A percentile compares a stretch with the other conserved stretches of the same genome.
phyloP scores from a whole-genome alignment of 2,113 vertebrate genomes.

The Ictalurus furcatus region DNA sequence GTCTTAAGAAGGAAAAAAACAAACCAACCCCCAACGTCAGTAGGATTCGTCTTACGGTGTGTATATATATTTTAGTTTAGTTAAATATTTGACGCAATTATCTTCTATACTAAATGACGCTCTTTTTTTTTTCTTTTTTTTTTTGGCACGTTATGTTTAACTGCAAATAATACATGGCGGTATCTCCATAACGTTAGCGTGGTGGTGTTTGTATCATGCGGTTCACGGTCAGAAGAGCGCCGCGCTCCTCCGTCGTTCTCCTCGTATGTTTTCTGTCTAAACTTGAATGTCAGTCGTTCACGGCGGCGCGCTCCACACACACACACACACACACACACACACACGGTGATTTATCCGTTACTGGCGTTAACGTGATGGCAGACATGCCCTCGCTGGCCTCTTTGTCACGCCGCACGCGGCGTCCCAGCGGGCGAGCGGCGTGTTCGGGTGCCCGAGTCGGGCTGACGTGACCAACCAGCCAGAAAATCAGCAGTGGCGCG shows the following conservation, averaged over 20 bases:
- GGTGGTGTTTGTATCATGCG: neutral
- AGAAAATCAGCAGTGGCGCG: slow-evolving; percentile 51
- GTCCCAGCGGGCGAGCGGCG: slow-evolving; percentile 24
- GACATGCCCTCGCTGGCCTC: slow-evolving; percentile 35
- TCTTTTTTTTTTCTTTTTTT: too few species aligned
- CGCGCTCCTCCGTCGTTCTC: neutral
- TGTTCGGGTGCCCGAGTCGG: slow-evolving; percentile 42
- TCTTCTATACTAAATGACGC: neutral
- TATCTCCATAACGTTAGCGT: too few species aligned
- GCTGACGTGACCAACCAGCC: slow-evolving; percentile 51
- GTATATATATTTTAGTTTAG: too few species aligned
- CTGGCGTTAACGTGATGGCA: slow-evolving; percentile 33
- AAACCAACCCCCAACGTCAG: too few species aligned
- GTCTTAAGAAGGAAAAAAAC: too few species aligned
- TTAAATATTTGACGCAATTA: neutral
- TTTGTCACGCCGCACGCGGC: slow-evolving; percentile 32
- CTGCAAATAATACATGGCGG: too few species aligned
- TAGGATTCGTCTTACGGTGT: too few species aligned
- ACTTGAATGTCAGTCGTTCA: slow-evolving; percentile 1
- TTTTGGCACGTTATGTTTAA: too few species aligned
- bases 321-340: neutral
- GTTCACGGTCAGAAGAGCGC: neutral
- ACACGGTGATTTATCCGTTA: slow-evolving; percentile 44
- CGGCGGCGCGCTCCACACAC: slow-evolving; percentile 12
- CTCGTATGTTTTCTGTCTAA: neutral